Conservation (phyloP, 2,888 invertebrate genomes). For the Phorcus lineatus region DNA sequence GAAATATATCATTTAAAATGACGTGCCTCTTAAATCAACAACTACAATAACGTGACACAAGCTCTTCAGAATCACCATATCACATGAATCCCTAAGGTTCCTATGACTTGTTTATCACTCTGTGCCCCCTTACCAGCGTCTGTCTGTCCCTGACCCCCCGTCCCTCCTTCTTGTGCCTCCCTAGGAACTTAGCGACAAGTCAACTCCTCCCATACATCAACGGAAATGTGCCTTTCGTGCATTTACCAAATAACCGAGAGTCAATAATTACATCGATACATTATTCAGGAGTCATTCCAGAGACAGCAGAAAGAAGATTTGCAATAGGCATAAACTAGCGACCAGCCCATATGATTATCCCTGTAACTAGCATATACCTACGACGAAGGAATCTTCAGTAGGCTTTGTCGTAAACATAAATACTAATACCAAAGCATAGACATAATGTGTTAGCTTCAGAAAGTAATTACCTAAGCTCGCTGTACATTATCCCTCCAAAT, state of each 20-base stretch:
- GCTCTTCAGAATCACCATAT: neutral
- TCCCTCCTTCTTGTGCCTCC: neutral
- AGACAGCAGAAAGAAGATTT: neutral
- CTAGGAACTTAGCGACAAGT: neutral
- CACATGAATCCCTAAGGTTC: neutral
- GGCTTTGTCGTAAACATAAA: neutral
- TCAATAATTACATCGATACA: neutral
- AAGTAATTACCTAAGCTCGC: neutral
- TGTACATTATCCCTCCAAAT: neutral
- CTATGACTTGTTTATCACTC: neutral
- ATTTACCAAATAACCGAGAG: conserved; percentile 9
- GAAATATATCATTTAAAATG: no score
- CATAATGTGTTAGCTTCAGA: conserved; percentile 8
- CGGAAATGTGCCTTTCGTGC: conserved; percentile 5
- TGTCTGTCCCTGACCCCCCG: neutral
- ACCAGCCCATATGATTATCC: neutral
- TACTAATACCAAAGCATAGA: neutral
- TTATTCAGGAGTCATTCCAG: conserved; percentile 4
- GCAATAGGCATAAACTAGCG: neutral
- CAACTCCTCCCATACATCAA: conserved; percentile 8
- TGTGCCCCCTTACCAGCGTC: neutral
- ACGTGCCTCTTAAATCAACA: neutral
- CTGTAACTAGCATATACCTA: neutral
- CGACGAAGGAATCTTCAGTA: neutral
- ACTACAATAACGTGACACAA: neutral